Evolutionary conservation across 2,113 vertebrate species (phyloP), one percentile per base, ranked within the genome.

Genomic region (Panthera leo): DNA sequence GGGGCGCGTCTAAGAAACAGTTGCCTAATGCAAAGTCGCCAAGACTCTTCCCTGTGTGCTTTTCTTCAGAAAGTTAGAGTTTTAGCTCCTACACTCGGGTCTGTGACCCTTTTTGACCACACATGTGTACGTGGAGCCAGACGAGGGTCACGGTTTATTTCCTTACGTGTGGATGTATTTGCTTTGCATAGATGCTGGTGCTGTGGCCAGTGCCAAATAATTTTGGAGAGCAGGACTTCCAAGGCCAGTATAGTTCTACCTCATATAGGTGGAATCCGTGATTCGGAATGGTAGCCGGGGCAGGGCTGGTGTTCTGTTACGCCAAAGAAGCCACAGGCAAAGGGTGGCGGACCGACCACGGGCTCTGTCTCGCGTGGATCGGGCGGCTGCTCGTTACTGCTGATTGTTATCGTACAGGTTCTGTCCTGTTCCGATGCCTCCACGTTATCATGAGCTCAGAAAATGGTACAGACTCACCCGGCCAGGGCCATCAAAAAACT

Each of bases 61-160:
- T 73, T 76, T 87, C 68, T 82, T 29, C 58, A n/a, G 4, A n/a
- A 65, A 13, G 4, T 36, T 19, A 11, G 2, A 11, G 19, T 10
- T 53, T 75, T 11, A 1, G 73, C 29, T 18, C 21, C 51, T 51
- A 13, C 5, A 1, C 23, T 23, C 48, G 80, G 27, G 8, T 58
- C 85, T 65, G 0, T 3, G 3, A 1, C 76, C 27, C 18, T 1
- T 80, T 61, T 16, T 39, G 65, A 73, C 53, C 78, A 2, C 42
- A 23, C 15, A 5, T 53, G 29, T 70, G 29, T 70, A 0, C 11
- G 0, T n/a, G 7, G 61, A 36, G 29, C 3, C 0, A 13, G 25
- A 7, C 29, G 0, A 75, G 8, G 45, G 3, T 45, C 27, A 42
- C 16, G 14, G 25, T 51, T 53, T n/a, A 10, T 36, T 27, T 76